Conservation (phyloP, 2,113 vertebrate genomes). For the Oryzias woworae region DNA sequence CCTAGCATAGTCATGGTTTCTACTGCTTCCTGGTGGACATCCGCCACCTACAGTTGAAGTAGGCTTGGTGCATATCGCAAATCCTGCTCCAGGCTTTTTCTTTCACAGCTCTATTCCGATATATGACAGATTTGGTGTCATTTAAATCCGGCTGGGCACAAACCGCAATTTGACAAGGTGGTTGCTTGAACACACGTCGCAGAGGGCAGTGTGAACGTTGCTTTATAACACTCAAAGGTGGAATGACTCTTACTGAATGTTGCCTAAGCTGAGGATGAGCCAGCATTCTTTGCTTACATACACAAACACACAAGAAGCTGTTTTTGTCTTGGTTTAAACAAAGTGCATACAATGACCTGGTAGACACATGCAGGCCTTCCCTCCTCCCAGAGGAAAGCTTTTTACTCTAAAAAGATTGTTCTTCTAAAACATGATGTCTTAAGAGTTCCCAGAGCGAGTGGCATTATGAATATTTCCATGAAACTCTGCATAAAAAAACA, state of each 20-base stretch:
- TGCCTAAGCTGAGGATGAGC: too few species aligned
- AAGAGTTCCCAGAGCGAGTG: neutral
- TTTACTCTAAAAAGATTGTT: neutral
- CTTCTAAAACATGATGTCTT: neutral
- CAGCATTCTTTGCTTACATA: too few species aligned
- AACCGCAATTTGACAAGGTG: too few species aligned
- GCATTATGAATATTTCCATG: neutral
- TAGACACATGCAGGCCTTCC: neutral
- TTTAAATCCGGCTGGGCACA: too few species aligned
- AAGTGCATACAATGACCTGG: neutral
- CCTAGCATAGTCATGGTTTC: neutral
- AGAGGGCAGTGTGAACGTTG: too few species aligned
- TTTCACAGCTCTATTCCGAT: too few species aligned
- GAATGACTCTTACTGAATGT: neutral
- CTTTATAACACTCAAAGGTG: neutral
- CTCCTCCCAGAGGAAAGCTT: neutral
- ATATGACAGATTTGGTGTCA: too few species aligned
- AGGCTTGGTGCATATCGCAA: too few species aligned
- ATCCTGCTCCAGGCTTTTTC: too few species aligned
- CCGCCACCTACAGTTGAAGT: too few species aligned
- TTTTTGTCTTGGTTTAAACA: neutral
- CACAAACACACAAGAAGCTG: neutral
- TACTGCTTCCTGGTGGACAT: too few species aligned
- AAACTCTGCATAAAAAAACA: neutral
- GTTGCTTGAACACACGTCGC: too few species aligned